A percentile compares a stretch with the other conserved stretches of the same genome.
phyloP scores from a whole-genome alignment of 2,797 vertebrate species.

The Fistularia tabacaria region DNA sequence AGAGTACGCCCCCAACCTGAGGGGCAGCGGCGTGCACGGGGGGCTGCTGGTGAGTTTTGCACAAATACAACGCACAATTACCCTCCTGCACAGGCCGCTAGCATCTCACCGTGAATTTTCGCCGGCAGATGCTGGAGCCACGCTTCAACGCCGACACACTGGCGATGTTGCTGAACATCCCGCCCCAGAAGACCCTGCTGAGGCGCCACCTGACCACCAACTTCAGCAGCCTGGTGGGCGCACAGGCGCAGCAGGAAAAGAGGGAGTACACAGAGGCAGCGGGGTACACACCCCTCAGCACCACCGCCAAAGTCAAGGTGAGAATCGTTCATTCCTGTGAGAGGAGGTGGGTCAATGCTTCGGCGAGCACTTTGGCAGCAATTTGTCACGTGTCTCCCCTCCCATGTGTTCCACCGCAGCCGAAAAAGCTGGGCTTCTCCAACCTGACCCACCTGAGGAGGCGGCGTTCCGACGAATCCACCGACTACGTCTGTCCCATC shows the following conservation, averaged over 20 bases:
- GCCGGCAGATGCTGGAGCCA: constrained; percentile 87
- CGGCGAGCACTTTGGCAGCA: too few species aligned
- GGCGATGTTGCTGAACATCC: constrained; percentile 95
- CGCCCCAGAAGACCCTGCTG: constrained; percentile 91
- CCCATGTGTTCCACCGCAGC: constrained; percentile 64
- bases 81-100: not conserved
- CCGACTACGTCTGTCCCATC: constrained; percentile 90
- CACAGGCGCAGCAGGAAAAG: constrained; percentile 88
- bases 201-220: constrained; percentile 91
- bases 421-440: constrained; percentile 92
- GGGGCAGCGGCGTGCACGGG: constrained; percentile 94
- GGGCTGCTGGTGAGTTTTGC: constrained; percentile 87
- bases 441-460: constrained; percentile 89
- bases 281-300: constrained; percentile 83
- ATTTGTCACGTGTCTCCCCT: not conserved
- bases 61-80: not conserved
- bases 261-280: constrained; percentile 83
- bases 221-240: constrained; percentile 85
- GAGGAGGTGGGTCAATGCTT: too few species aligned
- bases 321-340: constrained; percentile 9
- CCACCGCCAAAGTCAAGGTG: constrained; percentile 95
- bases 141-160: constrained; percentile 89
- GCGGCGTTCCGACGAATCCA: constrained; percentile 87
- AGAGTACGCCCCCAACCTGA: constrained; percentile 94
- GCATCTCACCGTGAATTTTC: not conserved